These are phyloP conservation scores for Tortricodes alternella DNA, from an alignment of 2,888 invertebrate genomes.

Conservation along the genomic window DNA sequence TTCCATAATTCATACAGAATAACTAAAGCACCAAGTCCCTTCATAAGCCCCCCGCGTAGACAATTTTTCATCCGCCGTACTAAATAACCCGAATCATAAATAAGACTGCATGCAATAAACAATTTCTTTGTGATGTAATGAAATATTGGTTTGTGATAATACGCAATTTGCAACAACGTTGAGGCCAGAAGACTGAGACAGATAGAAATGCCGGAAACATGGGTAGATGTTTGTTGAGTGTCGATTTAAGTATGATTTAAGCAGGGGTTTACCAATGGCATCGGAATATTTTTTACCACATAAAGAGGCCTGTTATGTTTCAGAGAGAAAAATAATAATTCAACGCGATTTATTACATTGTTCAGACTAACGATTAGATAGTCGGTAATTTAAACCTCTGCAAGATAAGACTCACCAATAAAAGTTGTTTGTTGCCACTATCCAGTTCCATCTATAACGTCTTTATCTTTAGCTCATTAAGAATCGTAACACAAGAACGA, in stretches of 20 bases:
- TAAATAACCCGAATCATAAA: constrained; percentile 50
- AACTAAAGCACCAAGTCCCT: constrained; percentile 59
- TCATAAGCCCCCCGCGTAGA: constrained; percentile 68
- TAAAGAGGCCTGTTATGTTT: too few species aligned
- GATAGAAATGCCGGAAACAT: constrained; percentile 1
- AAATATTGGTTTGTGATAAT: constrained; percentile 38
- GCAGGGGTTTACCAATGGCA: not conserved
- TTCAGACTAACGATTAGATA: too few species aligned
- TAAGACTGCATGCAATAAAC: constrained; percentile 25
- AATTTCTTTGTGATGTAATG: constrained; percentile 29
- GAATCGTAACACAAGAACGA: too few species aligned
- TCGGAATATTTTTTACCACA: not conserved
- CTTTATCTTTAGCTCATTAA: too few species aligned
- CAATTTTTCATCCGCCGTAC: constrained; percentile 69
- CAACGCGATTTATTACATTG: too few species aligned
- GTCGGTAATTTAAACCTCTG: too few species aligned
- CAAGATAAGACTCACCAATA: too few species aligned
- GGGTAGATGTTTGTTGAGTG: constrained; percentile 2
- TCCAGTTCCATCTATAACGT: too few species aligned
- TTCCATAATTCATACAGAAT: constrained; percentile 75
- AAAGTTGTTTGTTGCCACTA: too few species aligned
- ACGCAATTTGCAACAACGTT: constrained; percentile 40
- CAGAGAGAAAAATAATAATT: too few species aligned
- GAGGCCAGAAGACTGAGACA: constrained; percentile 26
- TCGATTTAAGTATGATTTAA: not conserved